Percentiles rank a stretch among this genome's conserved stretches.
Evolutionary conservation across 2,797 vertebrate genomes (phyloP).

Genomic region (Zenarchopterus dispar): DNA sequence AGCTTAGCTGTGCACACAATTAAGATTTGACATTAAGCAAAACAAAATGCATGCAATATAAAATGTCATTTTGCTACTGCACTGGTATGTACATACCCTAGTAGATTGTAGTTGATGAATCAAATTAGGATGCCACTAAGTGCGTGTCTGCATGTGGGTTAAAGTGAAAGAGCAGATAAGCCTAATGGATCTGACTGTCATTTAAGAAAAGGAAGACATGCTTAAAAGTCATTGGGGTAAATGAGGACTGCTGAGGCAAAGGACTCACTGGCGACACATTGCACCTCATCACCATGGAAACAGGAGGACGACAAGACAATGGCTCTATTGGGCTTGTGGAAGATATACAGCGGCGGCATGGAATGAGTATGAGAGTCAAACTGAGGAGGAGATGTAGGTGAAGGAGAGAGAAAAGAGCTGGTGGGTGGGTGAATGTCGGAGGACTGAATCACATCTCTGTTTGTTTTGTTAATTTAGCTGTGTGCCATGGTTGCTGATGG

Average conservation of each 20-base stretch:
- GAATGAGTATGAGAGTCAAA: conserved; percentile 45
- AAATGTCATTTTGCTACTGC: too few relatives aligned
- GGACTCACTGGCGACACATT: conserved; percentile 73
- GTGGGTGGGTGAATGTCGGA: conserved; percentile 4
- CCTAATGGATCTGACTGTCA: conserved; percentile 27
- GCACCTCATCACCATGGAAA: conserved; percentile 89
- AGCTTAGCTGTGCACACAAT: too few relatives aligned
- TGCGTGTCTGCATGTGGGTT: neutral
- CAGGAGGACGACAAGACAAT: conserved; percentile 78
- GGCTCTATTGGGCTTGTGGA: conserved; percentile 70
- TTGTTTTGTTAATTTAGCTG: conserved; percentile 58
- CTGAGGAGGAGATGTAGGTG: conserved; percentile 38
- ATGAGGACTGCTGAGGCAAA: conserved; percentile 60
- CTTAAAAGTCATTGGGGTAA: conserved; percentile 74
- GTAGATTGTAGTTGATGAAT: too few relatives aligned
- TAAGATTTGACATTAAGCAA: too few relatives aligned
- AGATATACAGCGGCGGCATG: conserved; percentile 46
- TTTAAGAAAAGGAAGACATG: conserved; percentile 64
- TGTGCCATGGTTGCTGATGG: conserved; percentile 34
- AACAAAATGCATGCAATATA: too few relatives aligned
- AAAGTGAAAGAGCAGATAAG: conserved; percentile 8
- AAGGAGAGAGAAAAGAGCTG: conserved; percentile 21
- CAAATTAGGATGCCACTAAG: too few relatives aligned
- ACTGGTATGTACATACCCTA: too few relatives aligned
- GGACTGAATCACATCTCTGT: conserved; percentile 31